Conservation (phyloP, 2,797 vertebrate genomes). For the Xerus rutilus region DNA sequence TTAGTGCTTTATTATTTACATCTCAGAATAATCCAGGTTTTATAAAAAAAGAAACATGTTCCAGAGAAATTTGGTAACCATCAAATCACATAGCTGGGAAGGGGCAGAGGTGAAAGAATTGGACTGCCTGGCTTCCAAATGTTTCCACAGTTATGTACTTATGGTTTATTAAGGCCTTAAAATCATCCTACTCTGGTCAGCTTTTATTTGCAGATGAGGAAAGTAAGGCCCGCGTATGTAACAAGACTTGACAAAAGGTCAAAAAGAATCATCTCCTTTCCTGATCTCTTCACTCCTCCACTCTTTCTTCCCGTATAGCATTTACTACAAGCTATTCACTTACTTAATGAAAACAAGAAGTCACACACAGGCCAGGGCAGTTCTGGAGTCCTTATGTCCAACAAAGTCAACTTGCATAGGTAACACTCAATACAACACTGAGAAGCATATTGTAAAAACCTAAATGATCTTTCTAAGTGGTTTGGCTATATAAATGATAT, state of each 20-base stretch:
- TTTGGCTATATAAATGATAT: not conserved
- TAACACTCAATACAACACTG: not conserved
- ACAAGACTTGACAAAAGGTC: not conserved
- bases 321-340: conserved; percentile 28
- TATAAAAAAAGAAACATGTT: not conserved
- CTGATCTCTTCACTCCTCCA: not conserved
- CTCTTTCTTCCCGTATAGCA: not conserved
- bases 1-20: not conserved
- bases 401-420: not conserved
- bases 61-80: not conserved
- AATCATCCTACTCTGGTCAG: not conserved
- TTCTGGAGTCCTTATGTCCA: not conserved
- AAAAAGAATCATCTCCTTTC: not conserved
- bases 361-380: not conserved
- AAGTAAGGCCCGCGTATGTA: not conserved
- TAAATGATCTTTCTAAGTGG: not conserved
- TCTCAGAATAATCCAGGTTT: not conserved
- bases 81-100: not conserved
- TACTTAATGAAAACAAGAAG: conserved; percentile 11
- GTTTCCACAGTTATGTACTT: not conserved
- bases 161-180: not conserved
- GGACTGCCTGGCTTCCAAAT: not conserved
- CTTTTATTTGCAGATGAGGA: not conserved
- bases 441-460: not conserved
- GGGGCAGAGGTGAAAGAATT: not conserved